These are phyloP conservation scores for Spea bombifrons DNA, from an alignment of 2,113 vertebrate genomes.

Conservation along the genomic window DNA sequence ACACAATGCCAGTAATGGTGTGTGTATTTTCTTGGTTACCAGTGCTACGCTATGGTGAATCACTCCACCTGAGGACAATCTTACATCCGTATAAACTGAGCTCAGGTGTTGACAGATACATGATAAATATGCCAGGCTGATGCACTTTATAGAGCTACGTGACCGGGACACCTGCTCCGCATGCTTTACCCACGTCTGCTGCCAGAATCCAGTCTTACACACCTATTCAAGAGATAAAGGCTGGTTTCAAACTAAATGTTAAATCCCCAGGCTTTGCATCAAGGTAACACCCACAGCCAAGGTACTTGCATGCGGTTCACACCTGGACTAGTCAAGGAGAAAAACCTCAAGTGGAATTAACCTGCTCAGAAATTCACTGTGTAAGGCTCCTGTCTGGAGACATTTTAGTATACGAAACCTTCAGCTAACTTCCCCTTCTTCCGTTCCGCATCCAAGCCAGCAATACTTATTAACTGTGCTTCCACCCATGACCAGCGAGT, in stretches of 20 bases:
- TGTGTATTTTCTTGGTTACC: slow-evolving; percentile 41
- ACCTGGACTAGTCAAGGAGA: slow-evolving; percentile 52
- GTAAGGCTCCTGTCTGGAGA: slow-evolving; percentile 56
- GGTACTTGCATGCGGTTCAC: slow-evolving; percentile 43
- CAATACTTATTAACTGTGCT: slow-evolving; percentile 85
- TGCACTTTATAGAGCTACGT: slow-evolving; percentile 49
- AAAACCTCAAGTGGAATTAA: slow-evolving; percentile 47
- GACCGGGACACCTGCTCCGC: slow-evolving; percentile 50
- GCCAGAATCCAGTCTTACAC: slow-evolving; percentile 51
- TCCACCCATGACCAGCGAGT: slow-evolving; percentile 80
- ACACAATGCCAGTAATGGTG: not conserved
- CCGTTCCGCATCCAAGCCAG: slow-evolving; percentile 56
- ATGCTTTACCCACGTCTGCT: slow-evolving; percentile 52
- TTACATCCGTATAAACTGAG: slow-evolving; percentile 38
- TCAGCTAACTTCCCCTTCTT: slow-evolving; percentile 56
- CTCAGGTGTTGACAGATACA: slow-evolving; percentile 31
- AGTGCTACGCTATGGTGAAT: slow-evolving; percentile 46
- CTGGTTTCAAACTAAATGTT: slow-evolving; percentile 24
- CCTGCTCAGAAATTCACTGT: slow-evolving; percentile 49
- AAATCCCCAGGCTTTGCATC: slow-evolving; percentile 20
- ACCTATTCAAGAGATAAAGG: slow-evolving; percentile 38
- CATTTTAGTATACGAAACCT: slow-evolving; percentile 55
- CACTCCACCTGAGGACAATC: slow-evolving; percentile 39
- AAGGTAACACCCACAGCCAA: slow-evolving; percentile 19
- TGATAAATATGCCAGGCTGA: slow-evolving; percentile 45